phyloP scores from a whole-genome alignment of 1,140 invertebrate genomes.

The Lucilia sericata region DNA sequence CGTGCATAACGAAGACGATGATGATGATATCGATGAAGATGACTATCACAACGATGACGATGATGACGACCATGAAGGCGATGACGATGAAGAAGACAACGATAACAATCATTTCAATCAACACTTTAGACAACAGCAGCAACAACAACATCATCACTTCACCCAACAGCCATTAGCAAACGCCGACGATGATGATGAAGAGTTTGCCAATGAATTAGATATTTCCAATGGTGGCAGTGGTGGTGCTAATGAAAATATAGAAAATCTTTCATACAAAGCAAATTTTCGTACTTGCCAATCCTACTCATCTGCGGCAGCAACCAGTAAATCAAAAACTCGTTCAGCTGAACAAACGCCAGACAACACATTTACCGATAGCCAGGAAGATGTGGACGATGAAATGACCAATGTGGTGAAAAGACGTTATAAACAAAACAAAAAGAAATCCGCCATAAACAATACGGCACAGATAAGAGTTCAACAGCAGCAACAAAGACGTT shows the following conservation, averaged over 20 bases:
- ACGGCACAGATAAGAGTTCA: slow-evolving; percentile 47
- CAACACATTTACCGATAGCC: slow-evolving; percentile 52
- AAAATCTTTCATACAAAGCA: slow-evolving; percentile 44
- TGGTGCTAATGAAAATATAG: slow-evolving; percentile 43
- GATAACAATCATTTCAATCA: not conserved
- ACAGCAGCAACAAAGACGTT: slow-evolving; percentile 59
- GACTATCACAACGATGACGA: slow-evolving; percentile 45
- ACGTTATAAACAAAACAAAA: slow-evolving; percentile 65
- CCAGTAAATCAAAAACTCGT: slow-evolving; percentile 34
- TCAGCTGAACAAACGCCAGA: slow-evolving; percentile 29
- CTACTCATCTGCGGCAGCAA: slow-evolving; percentile 48
- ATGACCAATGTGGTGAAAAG: slow-evolving; percentile 59
- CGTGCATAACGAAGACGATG: slow-evolving; percentile 57
- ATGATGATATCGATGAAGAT: slow-evolving; percentile 51
- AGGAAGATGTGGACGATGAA: slow-evolving; percentile 62
- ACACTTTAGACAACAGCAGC: not conserved
- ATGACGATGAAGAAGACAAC: slow-evolving; percentile 55
- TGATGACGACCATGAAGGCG: slow-evolving; percentile 58
- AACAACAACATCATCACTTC: not conserved
- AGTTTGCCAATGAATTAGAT: slow-evolving; percentile 42
- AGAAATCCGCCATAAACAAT: slow-evolving; percentile 53
- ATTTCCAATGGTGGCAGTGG: slow-evolving; percentile 32
- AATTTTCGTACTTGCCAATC: slow-evolving; percentile 45
- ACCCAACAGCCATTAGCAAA: not conserved
- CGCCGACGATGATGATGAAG: slow-evolving; percentile 29